Evolutionary conservation across 2,888 invertebrate species (phyloP).

Genomic region (Globia sparganii): DNA sequence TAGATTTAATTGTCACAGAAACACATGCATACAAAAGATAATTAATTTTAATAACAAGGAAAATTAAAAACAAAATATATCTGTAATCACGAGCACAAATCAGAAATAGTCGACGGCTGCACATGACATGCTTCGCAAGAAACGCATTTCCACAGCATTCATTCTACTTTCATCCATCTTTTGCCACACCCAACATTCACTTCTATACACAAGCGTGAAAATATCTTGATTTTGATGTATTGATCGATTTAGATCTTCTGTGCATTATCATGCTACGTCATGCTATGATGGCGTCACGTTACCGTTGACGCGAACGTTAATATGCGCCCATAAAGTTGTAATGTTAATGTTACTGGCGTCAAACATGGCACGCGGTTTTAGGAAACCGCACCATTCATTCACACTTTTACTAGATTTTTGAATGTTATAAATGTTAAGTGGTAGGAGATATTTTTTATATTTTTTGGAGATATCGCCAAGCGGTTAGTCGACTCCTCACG

Average conservation of each 20-base stretch:
- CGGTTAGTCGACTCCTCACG: no score
- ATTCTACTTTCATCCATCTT: neutral
- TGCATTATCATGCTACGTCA: neutral
- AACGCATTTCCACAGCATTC: neutral
- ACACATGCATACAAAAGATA: no score
- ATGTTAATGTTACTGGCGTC: slow-evolving; percentile 62
- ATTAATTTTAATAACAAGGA: no score
- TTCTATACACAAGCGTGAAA: neutral
- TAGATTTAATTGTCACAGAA: no score
- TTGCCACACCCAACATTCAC: neutral
- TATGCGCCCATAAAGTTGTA: slow-evolving; percentile 60
- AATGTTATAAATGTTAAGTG: slow-evolving; percentile 7
- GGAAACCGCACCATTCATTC: slow-evolving; percentile 47
- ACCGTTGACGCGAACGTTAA: slow-evolving; percentile 48
- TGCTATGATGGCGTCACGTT: slow-evolving; percentile 47
- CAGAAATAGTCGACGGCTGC: no score
- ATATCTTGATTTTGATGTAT: neutral
- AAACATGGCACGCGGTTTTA: slow-evolving; percentile 60
- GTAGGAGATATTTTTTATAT: no score
- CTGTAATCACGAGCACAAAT: no score
- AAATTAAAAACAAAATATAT: no score
- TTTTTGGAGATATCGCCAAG: no score
- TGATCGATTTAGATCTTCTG: slow-evolving; percentile 31
- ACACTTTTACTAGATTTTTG: slow-evolving; percentile 35
- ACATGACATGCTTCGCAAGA: neutral